Percentiles rank a stretch among this genome's conserved stretches.
phyloP scores from a whole-genome alignment of 2,888 invertebrate species.

The Ormyrus labotus region DNA sequence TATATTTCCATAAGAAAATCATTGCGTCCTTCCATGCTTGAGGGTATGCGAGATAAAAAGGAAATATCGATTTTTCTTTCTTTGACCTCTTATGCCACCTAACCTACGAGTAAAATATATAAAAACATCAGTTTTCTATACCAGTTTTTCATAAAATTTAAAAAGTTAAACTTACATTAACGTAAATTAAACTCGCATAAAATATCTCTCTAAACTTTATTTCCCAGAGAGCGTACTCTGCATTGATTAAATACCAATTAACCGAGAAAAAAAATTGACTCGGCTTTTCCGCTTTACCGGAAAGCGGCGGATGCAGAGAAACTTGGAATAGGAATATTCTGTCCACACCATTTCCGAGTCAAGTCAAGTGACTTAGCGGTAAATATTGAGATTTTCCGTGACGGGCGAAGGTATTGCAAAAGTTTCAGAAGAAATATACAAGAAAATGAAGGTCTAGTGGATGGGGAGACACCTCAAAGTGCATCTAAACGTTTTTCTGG shows the following conservation, averaged over 20 bases:
- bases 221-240: background rate
- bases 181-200: background rate
- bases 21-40: background rate
- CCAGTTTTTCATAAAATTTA: background rate
- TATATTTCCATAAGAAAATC: background rate
- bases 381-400: constrained; percentile 19
- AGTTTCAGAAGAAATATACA: background rate
- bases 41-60: background rate
- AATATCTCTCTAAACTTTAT: background rate
- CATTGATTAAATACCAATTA: constrained; percentile 30
- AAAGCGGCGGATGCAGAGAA: constrained; percentile 13
- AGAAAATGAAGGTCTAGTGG: constrained; percentile 27
- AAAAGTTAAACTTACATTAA: background rate
- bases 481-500: background rate
- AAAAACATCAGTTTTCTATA: background rate
- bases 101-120: background rate
- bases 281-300: constrained; percentile 16
- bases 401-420: background rate
- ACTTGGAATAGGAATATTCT: constrained; percentile 12
- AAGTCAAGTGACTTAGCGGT: constrained; percentile 43
- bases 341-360: constrained; percentile 6
- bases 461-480: constrained; percentile 22
- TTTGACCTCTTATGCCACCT: constrained; percentile 8
- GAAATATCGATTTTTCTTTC: constrained; percentile 1
- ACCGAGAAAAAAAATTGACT: constrained; percentile 6